Evolutionary conservation across 2,113 vertebrate species (phyloP).

Genomic region (Pseudopodoces humilis): DNA sequence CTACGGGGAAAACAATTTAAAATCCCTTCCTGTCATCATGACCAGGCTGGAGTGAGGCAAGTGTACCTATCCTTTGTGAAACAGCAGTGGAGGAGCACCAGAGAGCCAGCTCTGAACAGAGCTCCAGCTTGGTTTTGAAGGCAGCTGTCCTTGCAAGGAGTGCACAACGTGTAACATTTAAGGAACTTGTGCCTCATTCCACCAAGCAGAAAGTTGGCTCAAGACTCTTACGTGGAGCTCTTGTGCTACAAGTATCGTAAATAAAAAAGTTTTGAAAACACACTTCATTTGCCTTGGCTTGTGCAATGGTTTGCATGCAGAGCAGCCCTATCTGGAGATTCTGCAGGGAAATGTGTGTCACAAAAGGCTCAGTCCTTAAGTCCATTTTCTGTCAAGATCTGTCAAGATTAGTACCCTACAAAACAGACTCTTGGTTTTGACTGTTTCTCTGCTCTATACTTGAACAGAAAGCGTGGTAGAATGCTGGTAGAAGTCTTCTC

Average conservation of each 20-base stretch:
- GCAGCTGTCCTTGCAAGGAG: background rate
- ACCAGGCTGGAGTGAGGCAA: fast-evolving
- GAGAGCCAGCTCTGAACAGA: background rate
- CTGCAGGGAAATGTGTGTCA: background rate
- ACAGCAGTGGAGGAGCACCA: background rate
- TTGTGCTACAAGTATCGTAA: background rate
- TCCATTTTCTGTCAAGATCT: background rate
- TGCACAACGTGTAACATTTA: background rate
- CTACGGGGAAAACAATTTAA: background rate
- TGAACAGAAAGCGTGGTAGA: background rate
- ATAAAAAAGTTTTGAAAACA: background rate
- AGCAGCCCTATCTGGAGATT: background rate
- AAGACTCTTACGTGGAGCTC: background rate
- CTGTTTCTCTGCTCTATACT: background rate
- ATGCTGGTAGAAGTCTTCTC: background rate
- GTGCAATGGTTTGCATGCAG: background rate
- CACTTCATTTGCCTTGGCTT: background rate
- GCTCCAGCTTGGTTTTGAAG: background rate
- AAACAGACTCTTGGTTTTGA: background rate
- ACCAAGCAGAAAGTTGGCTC: background rate
- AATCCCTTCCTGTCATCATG: background rate
- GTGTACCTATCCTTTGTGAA: background rate
- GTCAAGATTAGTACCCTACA: background rate
- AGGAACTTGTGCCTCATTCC: background rate
- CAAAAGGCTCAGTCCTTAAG: background rate